Percentiles rank a stretch among this genome's conserved stretches.
phyloP scores from a whole-genome alignment of 1,140 invertebrate genomes.

The Papilio polyxenes region DNA sequence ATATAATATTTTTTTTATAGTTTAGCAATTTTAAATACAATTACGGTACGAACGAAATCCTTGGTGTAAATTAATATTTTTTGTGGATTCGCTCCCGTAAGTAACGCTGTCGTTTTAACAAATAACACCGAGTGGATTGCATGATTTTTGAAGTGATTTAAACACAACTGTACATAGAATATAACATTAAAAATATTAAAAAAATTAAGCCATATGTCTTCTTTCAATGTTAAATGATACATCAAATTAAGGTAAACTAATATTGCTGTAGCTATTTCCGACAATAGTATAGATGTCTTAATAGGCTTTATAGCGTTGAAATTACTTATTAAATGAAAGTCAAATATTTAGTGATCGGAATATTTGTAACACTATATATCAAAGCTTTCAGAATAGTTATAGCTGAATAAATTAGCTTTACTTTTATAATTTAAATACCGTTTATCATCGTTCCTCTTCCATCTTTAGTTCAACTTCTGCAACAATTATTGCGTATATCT shows the following conservation, averaged over 20 bases:
- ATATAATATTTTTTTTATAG: not conserved
- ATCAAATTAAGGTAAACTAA: not conserved
- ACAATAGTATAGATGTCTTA: not conserved
- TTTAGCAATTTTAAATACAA: not conserved
- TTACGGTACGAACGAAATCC: not conserved
- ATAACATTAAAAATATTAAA: not conserved
- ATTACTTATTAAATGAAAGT: not conserved
- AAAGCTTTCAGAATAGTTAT: not conserved
- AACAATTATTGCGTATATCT: not conserved
- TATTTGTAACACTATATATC: not conserved
- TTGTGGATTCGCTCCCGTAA: constrained; percentile 5
- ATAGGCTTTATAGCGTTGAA: not conserved
- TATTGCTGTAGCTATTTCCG: too few relatives aligned
- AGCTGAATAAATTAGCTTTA: constrained; percentile 3
- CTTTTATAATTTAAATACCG: not conserved
- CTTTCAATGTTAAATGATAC: not conserved
- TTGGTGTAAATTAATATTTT: not conserved
- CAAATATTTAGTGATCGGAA: not conserved
- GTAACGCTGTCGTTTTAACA: constrained; percentile 19
- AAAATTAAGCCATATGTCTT: not conserved
- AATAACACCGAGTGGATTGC: constrained; percentile 36
- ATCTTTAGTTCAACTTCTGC: not conserved
- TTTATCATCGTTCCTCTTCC: not conserved
- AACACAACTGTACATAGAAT: not conserved
- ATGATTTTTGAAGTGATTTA: constrained; percentile 31